Evolutionary conservation across 2,888 invertebrate species (phyloP).

Genomic region (Atrina japonica): DNA sequence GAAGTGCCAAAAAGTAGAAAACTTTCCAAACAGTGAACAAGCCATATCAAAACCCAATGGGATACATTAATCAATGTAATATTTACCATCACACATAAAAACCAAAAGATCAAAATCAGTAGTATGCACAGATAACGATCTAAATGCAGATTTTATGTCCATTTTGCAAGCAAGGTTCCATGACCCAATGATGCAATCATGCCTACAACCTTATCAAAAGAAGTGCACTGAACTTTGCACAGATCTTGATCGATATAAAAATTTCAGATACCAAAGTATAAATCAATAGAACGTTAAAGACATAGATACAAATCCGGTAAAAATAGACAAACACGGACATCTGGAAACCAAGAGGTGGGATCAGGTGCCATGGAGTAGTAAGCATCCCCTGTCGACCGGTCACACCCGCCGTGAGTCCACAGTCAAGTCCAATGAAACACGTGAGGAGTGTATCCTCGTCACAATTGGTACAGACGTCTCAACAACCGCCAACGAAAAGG

Average conservation of each 20-base stretch:
- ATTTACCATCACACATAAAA: slow-evolving; percentile 1
- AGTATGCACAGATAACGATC: slow-evolving; percentile 4
- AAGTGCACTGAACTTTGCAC: slow-evolving; percentile 11
- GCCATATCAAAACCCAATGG: slow-evolving; percentile 21
- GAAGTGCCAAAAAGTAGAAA: slow-evolving; percentile 19
- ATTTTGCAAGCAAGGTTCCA: neutral
- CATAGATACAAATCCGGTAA: too few species aligned
- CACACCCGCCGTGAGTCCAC: too few species aligned
- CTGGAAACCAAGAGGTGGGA: too few species aligned
- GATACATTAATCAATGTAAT: slow-evolving; percentile 19
- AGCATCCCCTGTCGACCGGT: too few species aligned
- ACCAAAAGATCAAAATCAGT: slow-evolving; percentile 17
- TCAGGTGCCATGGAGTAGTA: too few species aligned
- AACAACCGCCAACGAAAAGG: too few species aligned
- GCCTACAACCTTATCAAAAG: slow-evolving; percentile 21
- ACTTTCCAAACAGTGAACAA: slow-evolving; percentile 10
- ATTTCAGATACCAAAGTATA: too few species aligned
- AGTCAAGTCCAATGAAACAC: too few species aligned
- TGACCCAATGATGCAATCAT: slow-evolving; percentile 5
- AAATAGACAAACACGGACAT: too few species aligned
- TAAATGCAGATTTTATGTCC: slow-evolving; percentile 11
- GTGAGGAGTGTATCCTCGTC: too few species aligned
- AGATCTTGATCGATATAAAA: slow-evolving; percentile 6
- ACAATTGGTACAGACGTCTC: too few species aligned
- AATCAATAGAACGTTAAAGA: too few species aligned